Conservation (phyloP, 2,888 invertebrate species). For the Fissipunctia ypsillon region DNA sequence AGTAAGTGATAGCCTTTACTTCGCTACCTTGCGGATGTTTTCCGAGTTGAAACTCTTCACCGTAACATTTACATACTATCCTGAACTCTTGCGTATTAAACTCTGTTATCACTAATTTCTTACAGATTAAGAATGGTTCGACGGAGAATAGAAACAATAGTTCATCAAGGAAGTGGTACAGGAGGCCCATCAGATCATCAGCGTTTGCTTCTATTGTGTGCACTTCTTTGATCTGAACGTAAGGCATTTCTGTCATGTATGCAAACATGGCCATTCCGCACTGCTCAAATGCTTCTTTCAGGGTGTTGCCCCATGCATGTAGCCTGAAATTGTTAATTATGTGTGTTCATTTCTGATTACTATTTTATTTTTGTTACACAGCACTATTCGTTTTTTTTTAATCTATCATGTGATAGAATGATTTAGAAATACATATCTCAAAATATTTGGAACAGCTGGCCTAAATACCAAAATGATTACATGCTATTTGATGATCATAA, state of each 20-base stretch:
- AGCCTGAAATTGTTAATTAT: constrained; percentile 90
- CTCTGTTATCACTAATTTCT: constrained; percentile 96
- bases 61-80: constrained; percentile 95
- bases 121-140: constrained; percentile 96
- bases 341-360: constrained; percentile 3
- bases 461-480: background rate
- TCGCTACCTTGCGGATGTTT: constrained; percentile 99
- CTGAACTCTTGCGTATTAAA: constrained; percentile 95
- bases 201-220: constrained; percentile 96
- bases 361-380: background rate
- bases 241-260: constrained; percentile 98
- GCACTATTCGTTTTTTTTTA: background rate
- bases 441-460: background rate
- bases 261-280: constrained; percentile 99
- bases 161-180: constrained; percentile 98
- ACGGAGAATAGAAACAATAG: constrained; percentile 97
- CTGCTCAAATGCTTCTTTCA: constrained; percentile 98
- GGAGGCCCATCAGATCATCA: constrained; percentile 96
- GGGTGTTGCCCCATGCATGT: constrained; percentile 97
- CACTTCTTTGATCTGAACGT: constrained; percentile 94
- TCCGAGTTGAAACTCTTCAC: constrained; percentile 97
- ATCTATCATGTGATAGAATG: too few relatives aligned
- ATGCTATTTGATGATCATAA: background rate
- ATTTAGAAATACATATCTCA: background rate
- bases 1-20: constrained; percentile 99